Evolutionary conservation across 2,888 invertebrate species (phyloP).

Genomic region (Autographa pulchrina): DNA sequence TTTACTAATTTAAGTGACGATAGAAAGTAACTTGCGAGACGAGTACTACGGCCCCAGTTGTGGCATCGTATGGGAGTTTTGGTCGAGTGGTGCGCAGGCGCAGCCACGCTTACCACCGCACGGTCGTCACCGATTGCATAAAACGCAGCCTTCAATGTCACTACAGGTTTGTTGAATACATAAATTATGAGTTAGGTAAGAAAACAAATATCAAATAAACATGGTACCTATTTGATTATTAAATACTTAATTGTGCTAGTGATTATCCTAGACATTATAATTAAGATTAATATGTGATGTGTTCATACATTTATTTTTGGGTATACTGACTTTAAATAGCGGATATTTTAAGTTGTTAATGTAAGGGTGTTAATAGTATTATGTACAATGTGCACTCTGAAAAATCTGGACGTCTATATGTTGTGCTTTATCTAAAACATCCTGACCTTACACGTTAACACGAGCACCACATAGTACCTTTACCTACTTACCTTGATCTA

Average conservation of each 20-base stretch:
- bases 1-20: conserved; percentile 12
- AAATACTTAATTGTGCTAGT: background rate
- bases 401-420: background rate
- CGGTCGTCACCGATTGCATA: conserved; percentile 70
- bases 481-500: conserved; percentile 2
- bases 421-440: background rate
- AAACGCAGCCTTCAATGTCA: conserved; percentile 75
- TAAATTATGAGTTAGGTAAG: conserved; percentile 58
- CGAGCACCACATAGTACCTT: background rate
- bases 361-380: too few relatives aligned
- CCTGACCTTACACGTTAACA: background rate
- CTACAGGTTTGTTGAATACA: conserved; percentile 69
- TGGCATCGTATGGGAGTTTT: conserved; percentile 60
- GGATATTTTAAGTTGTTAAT: too few relatives aligned
- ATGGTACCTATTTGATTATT: background rate
- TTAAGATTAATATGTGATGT: background rate
- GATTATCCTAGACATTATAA: background rate
- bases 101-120: conserved; percentile 35
- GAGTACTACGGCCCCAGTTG: conserved; percentile 54
- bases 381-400: too few relatives aligned
- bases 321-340: background rate
- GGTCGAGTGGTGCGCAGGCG: conserved; percentile 42
- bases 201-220: conserved; percentile 28
- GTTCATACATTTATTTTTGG: background rate
- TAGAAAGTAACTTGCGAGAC: conserved; percentile 37